These are phyloP conservation scores for Hypothenemus hampei DNA, from an alignment of 1,140 invertebrate species.

Conservation along the genomic window DNA sequence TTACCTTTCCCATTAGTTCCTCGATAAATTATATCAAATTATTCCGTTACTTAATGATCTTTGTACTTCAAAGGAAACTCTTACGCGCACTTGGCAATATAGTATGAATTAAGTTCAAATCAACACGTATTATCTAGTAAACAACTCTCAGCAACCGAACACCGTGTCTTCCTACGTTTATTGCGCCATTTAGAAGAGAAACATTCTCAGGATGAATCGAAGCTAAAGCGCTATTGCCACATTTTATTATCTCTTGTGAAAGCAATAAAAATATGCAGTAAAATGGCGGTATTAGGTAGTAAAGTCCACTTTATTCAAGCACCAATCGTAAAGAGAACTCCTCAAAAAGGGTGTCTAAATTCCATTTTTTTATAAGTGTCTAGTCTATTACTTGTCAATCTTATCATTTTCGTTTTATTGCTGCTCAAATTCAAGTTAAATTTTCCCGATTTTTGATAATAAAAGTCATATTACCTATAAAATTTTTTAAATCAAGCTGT, in stretches of 20 bases:
- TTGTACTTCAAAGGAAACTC: conserved; percentile 3
- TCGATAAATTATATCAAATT: background rate
- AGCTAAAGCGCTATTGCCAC: conserved; percentile 15
- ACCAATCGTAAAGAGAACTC: background rate
- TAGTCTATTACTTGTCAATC: too few relatives aligned
- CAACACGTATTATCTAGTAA: conserved; percentile 17
- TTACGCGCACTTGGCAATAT: background rate
- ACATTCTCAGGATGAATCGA: conserved; percentile 8
- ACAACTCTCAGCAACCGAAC: conserved; percentile 12
- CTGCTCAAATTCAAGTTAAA: too few relatives aligned
- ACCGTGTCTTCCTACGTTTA: conserved; percentile 15
- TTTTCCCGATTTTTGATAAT: too few relatives aligned
- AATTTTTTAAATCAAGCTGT: too few relatives aligned
- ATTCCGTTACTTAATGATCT: background rate
- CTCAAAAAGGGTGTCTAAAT: too few relatives aligned
- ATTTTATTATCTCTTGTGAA: conserved; percentile 17
- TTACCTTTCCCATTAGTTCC: too few relatives aligned
- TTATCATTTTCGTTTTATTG: too few relatives aligned
- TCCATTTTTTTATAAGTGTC: too few relatives aligned
- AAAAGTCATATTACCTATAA: too few relatives aligned
- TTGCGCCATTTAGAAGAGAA: conserved; percentile 16
- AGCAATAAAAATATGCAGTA: conserved; percentile 8
- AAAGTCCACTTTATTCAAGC: background rate
- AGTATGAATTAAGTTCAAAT: conserved; percentile 9
- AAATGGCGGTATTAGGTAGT: background rate